These are phyloP conservation scores for Chloroclystis v-ata DNA, from an alignment of 2,888 invertebrate genomes.

Conservation along the genomic window DNA sequence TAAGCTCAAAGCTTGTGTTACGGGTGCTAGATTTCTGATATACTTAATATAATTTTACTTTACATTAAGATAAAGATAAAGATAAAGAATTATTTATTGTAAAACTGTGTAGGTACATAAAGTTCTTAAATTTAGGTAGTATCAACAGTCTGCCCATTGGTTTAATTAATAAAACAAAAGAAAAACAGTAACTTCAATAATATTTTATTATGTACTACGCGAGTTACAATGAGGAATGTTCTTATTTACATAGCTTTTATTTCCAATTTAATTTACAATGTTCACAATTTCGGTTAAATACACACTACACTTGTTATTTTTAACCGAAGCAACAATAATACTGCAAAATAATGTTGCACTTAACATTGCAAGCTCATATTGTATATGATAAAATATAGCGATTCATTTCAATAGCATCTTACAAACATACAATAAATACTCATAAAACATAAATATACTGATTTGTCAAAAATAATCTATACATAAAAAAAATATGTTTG, in stretches of 20 bases:
- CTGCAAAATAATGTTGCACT: constrained; percentile 52
- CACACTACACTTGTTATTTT: constrained; percentile 34
- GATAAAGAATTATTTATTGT: no score
- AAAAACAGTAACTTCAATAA: constrained; percentile 77
- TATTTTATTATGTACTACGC: constrained; percentile 79
- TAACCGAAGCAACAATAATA: constrained; percentile 56
- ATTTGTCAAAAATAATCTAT: constrained; percentile 41
- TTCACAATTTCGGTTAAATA: constrained; percentile 32
- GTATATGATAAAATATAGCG: constrained; percentile 23
- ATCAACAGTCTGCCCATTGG: no score
- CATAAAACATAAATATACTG: constrained; percentile 35
- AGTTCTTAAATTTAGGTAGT: no score
- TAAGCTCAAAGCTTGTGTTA: no score
- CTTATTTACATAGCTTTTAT: constrained; percentile 75
- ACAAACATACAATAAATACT: constrained; percentile 36
- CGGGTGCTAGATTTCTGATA: no score
- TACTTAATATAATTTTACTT: no score
- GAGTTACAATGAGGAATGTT: constrained; percentile 78
- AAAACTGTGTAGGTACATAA: no score
- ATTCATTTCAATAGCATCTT: constrained; percentile 43
- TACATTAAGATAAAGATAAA: no score
- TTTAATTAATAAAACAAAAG: no score
- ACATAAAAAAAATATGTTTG: constrained; percentile 40
- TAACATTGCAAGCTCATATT: constrained; percentile 26
- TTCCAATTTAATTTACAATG: constrained; percentile 45